These are phyloP conservation scores for Rhipidura dahli DNA, from an alignment of 2,113 vertebrate species.

Conservation along the genomic window DNA sequence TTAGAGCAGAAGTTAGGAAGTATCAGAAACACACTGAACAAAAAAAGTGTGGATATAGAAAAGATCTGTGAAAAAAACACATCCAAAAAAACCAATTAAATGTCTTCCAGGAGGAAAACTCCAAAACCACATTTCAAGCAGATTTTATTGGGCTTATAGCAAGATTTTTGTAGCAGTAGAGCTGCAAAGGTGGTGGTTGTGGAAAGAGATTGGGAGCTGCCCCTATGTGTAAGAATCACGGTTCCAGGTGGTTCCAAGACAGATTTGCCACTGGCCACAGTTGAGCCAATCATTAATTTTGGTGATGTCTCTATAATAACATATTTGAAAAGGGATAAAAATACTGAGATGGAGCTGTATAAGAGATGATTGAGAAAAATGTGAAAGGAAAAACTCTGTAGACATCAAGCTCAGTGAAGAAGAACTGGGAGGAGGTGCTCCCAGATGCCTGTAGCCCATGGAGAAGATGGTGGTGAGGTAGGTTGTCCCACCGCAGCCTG, in stretches of 20 bases:
- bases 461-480: background rate
- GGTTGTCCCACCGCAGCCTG: background rate
- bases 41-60: background rate
- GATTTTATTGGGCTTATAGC: rapidly evolving
- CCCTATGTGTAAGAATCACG: background rate
- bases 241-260: background rate
- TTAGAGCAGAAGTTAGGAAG: background rate
- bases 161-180: background rate
- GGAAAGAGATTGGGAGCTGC: background rate
- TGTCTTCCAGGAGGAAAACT: background rate
- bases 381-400: background rate
- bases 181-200: background rate
- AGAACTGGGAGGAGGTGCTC: background rate
- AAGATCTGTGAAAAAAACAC: background rate
- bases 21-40: background rate
- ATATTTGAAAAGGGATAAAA: background rate
- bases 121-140: background rate
- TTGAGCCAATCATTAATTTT: background rate
- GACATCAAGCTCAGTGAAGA: background rate
- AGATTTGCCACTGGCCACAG: background rate
- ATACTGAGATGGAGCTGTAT: background rate
- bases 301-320: rapidly evolving
- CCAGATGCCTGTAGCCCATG: background rate
- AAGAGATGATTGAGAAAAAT: background rate
- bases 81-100: background rate